Evolutionary conservation across 1,140 invertebrate genomes (phyloP).

Genomic region (Zaprionus nigranus): DNA sequence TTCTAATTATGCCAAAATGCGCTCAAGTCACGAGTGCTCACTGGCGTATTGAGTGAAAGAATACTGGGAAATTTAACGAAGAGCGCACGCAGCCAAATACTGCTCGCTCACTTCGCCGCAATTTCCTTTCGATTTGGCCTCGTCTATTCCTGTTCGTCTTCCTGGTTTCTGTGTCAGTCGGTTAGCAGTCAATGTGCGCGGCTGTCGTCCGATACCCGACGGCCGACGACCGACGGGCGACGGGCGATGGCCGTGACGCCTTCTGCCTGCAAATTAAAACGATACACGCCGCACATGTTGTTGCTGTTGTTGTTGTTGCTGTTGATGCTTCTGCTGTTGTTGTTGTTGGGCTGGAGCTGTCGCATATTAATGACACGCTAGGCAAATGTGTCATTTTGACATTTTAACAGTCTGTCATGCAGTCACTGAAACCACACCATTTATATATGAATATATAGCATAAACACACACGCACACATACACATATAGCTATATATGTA

Average conservation of each 20-base stretch:
- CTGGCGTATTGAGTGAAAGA: conserved; percentile 43
- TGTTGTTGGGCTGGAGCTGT: conserved; percentile 52
- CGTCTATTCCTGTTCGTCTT: conserved; percentile 41
- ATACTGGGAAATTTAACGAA: conserved; percentile 61
- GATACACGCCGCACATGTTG: conserved; percentile 43
- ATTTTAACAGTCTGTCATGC: conserved; percentile 83
- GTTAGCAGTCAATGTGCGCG: conserved; percentile 73
- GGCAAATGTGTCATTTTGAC: conserved; percentile 83
- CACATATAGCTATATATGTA: conserved; percentile 1
- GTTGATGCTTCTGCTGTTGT: conserved; percentile 6
- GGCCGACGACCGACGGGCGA: not conserved
- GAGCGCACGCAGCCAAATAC: conserved; percentile 25
- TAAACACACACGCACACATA: not conserved
- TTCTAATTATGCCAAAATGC: conserved; percentile 35
- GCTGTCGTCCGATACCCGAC: conserved; percentile 32
- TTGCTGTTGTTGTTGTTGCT: conserved; percentile 18
- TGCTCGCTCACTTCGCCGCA: conserved; percentile 39
- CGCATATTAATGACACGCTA: conserved; percentile 82
- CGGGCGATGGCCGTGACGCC: conserved; percentile 3
- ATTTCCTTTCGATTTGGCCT: conserved; percentile 29
- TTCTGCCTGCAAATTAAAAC: conserved; percentile 66
- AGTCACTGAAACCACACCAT: conserved; percentile 77
- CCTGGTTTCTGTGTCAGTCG: conserved; percentile 77
- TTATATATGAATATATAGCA: conserved; percentile 61
- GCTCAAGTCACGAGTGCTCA: not conserved